Evolutionary conservation across 2,888 invertebrate species (phyloP), one percentile per base, ranked within the genome.

Genomic region (Aleiodes testaceus): DNA sequence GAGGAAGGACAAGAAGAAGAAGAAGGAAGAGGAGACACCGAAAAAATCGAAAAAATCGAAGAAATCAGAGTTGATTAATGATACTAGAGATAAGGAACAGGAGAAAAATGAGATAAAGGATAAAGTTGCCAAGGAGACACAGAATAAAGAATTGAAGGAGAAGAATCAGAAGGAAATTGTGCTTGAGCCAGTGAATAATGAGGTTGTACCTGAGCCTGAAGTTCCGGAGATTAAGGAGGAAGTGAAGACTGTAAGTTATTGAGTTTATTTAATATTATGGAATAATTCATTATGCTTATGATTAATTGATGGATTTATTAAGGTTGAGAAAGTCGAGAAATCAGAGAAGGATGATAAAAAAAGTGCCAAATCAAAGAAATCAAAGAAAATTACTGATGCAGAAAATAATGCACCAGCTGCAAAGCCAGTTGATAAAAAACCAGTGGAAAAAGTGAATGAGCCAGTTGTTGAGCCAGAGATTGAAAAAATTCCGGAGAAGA

Each of bases 1-100:
- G 89, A 92, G 86, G 90, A 92, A 87, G 80, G 94, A 94, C 74
- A 94, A 93, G 85, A 94, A 94, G 84, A 91, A 91, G 79, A 90
- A 90, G 72, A 93, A 93, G 87, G 90, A 90, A 72, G 91, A 91
- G 66, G 91, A 91, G 65, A 88, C 89, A 49, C 81, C 84, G n/a
- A 70, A 74, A 5, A 85, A 85, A 22, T 89, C 88, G 59, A 89
- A 90, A 76, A 90, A 90, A 67, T 89, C 88, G 73, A 91, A 91
- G 30, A 85, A 87, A 71, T 89, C 89, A 78, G 89, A 89, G 77
- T 85, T 90, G 76, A 84, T 89, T 69, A 89, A 88, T 72, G 83
- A 86, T 47, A 83, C 80, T 1, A 88, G 88, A 73, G 89, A 89
- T 36, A 88, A 88, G 69, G 88, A 88, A 65, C 79, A 80, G 42